These are phyloP conservation scores for Rhinogobio ventralis DNA, from an alignment of 2,797 vertebrate genomes.

Conservation along the genomic window DNA sequence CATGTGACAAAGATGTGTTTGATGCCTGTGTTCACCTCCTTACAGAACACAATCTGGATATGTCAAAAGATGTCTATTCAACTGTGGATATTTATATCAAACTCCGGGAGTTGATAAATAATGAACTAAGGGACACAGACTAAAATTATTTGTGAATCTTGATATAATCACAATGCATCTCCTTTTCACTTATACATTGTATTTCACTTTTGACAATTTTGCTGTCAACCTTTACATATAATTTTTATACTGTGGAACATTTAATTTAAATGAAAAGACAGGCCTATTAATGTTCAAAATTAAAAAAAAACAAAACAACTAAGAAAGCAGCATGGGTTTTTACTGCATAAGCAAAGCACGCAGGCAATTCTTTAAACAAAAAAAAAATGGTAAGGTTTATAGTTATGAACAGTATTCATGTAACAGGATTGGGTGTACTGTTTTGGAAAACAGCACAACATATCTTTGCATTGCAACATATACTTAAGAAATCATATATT, in stretches of 20 bases:
- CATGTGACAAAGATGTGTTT: constrained; percentile 50
- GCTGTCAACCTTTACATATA: background rate
- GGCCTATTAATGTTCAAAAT: background rate
- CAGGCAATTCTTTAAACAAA: background rate
- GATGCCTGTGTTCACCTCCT: constrained; percentile 42
- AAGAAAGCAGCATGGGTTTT: background rate
- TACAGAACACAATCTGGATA: constrained; percentile 48
- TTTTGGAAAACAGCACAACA: background rate
- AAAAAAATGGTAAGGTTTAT: background rate
- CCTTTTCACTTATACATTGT: background rate
- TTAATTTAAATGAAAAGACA: background rate
- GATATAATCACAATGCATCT: background rate
- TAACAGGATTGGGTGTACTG: background rate
- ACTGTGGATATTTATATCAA: constrained; percentile 4
- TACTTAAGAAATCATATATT: background rate
- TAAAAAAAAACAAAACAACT: background rate
- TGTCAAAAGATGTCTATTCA: constrained; percentile 37
- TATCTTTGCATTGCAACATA: background rate
- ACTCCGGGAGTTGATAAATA: constrained; percentile 11
- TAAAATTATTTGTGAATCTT: background rate
- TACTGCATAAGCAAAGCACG: background rate
- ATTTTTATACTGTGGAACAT: background rate
- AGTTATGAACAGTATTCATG: background rate
- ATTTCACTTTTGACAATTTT: background rate
- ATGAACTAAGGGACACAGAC: background rate